phyloP scores from a whole-genome alignment of 2,888 invertebrate species.

The Metopia argyrocephala region DNA sequence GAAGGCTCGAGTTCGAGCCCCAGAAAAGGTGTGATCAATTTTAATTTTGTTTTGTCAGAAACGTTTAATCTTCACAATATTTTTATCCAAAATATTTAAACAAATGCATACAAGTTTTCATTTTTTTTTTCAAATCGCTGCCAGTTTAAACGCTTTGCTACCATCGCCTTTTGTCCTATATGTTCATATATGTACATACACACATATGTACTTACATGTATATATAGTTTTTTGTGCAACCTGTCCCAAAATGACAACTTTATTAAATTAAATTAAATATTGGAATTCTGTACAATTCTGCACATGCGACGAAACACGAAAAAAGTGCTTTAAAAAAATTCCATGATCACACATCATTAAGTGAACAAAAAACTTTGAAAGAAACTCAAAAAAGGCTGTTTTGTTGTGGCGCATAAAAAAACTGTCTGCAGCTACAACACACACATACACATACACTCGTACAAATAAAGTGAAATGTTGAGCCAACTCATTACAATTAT shows the following conservation, averaged over 20 bases:
- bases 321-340: conserved; percentile 65
- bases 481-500: conserved; percentile 65
- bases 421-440: conserved; percentile 34
- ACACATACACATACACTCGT: not conserved
- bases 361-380: conserved; percentile 56
- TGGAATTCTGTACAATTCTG: conserved; percentile 55
- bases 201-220: too few species aligned
- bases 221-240: conserved; percentile 29
- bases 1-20: too few species aligned
- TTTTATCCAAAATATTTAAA: too few species aligned
- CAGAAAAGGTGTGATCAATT: too few species aligned
- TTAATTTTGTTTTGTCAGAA: too few species aligned
- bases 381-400: conserved; percentile 26
- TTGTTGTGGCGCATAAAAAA: conserved; percentile 20
- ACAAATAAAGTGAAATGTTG: conserved; percentile 44
- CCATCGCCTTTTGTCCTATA: too few species aligned
- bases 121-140: too few species aligned
- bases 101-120: too few species aligned
- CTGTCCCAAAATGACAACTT: conserved; percentile 63
- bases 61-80: too few species aligned
- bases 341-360: conserved; percentile 69
- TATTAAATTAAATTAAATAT: conserved; percentile 67
- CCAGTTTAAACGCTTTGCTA: too few species aligned
- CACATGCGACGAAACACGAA: not conserved
- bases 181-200: too few species aligned